Percentiles rank a stretch among this genome's conserved stretches.
These are phyloP conservation scores for Serinus canaria DNA, from an alignment of 2,113 vertebrate genomes.

Conservation along the genomic window DNA sequence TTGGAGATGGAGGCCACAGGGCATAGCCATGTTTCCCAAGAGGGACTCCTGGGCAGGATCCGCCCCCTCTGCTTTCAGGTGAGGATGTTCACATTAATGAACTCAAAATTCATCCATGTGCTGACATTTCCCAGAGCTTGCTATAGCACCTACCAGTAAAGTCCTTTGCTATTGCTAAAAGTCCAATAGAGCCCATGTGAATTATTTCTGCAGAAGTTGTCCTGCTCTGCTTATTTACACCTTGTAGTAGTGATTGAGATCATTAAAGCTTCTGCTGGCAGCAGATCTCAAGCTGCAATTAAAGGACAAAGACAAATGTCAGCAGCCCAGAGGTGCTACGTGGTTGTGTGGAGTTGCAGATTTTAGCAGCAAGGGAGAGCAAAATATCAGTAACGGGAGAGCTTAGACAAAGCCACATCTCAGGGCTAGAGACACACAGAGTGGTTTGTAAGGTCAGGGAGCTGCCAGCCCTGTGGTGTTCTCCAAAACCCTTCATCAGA, in stretches of 20 bases:
- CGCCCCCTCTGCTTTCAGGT: background rate
- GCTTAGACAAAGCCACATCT: background rate
- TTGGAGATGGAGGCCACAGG: background rate
- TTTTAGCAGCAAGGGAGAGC: background rate
- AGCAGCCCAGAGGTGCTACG: background rate
- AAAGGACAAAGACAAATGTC: conserved; percentile 43
- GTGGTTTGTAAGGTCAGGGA: background rate
- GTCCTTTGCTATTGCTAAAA: background rate
- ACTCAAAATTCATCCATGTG: background rate
- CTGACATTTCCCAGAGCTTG: background rate
- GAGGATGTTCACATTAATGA: background rate
- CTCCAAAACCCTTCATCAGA: background rate
- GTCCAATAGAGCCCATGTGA: background rate
- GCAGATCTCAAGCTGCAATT: conserved; percentile 29
- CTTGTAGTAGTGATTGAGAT: background rate
- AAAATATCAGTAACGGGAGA: background rate
- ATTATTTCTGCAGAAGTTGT: background rate
- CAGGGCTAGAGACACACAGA: background rate
- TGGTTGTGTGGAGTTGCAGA: background rate
- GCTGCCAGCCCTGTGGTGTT: background rate
- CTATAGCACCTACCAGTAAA: background rate
- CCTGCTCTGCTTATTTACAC: background rate
- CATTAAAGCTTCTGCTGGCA: background rate
- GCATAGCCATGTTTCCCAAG: background rate
- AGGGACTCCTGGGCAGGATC: background rate